These are phyloP conservation scores for Cydia fagiglandana DNA, from an alignment of 1,140 invertebrate genomes.

Conservation along the genomic window DNA sequence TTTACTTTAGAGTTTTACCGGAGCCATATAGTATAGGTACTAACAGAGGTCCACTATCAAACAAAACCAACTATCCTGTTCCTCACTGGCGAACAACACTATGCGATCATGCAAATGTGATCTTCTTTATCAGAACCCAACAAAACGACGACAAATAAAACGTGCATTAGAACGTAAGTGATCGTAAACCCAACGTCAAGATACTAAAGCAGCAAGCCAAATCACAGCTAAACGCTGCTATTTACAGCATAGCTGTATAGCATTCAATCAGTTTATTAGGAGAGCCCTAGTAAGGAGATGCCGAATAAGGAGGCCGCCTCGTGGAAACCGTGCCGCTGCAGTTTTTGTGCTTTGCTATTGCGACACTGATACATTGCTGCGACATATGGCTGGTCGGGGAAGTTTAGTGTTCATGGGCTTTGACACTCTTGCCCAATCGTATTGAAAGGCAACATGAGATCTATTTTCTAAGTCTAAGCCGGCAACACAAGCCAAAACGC, in stretches of 20 bases:
- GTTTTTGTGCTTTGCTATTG: slow-evolving; percentile 38
- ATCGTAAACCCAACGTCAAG: background rate
- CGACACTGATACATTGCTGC: slow-evolving; percentile 20
- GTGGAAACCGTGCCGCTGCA: slow-evolving; percentile 58
- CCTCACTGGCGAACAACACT: background rate
- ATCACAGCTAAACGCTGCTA: background rate
- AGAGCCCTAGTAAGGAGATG: slow-evolving; percentile 31
- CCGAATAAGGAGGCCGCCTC: slow-evolving; percentile 52
- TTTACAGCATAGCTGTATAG: slow-evolving; percentile 18
- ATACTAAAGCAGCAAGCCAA: background rate
- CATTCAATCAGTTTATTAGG: slow-evolving; percentile 15
- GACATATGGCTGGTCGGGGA: slow-evolving; percentile 10
- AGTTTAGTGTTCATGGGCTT: background rate
- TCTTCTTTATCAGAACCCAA: no score
- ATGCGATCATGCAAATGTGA: no score
- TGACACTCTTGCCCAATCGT: background rate
- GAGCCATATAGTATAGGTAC: background rate
- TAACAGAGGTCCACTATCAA: no score
- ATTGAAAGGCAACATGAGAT: background rate
- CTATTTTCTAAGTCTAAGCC: no score
- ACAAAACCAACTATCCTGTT: background rate
- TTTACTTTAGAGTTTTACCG: background rate
- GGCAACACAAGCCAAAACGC: no score
- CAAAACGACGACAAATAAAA: no score
- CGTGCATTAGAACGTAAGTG: background rate